These are phyloP conservation scores for Pionites leucogaster DNA, from an alignment of 2,113 vertebrate genomes.

Conservation along the genomic window DNA sequence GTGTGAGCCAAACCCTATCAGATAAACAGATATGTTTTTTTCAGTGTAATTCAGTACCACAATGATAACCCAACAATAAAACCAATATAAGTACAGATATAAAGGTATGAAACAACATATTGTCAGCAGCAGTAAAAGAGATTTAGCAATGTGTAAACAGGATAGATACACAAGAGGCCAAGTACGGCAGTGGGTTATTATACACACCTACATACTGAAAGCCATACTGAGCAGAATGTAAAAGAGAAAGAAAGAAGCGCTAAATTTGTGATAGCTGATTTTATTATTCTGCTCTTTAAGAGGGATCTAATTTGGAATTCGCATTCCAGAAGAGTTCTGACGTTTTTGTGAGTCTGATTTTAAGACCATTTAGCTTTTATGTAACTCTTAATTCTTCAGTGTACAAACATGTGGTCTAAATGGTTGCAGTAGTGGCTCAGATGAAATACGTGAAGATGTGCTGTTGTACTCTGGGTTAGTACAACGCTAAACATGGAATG, in stretches of 20 bases:
- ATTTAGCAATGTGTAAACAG: conserved; percentile 55
- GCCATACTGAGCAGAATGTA: conserved; percentile 30
- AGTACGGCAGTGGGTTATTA: conserved; percentile 27
- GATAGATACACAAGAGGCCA: conserved; percentile 48
- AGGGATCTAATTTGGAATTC: not conserved
- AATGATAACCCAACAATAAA: conserved; percentile 24
- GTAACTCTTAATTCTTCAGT: not conserved
- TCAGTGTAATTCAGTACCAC: conserved; percentile 32
- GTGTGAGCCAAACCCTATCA: not conserved
- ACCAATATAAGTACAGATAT: conserved; percentile 32
- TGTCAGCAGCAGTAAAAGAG: conserved; percentile 61
- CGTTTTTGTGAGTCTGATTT: not conserved
- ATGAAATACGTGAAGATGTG: not conserved
- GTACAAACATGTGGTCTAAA: not conserved
- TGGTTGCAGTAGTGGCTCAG: conserved; percentile 6
- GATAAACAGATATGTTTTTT: not conserved
- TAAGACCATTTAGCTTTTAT: conserved; percentile 16
- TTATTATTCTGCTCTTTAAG: conserved; percentile 29
- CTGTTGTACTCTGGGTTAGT: not conserved
- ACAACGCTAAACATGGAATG: not conserved
- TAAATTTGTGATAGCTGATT: conserved; percentile 36
- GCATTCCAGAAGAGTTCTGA: not conserved
- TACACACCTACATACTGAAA: not conserved
- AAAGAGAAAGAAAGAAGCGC: conserved; percentile 28
- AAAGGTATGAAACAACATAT: conserved; percentile 54